Evolutionary conservation across 2,888 invertebrate species (phyloP).

Genomic region (Conistra vaccinii): DNA sequence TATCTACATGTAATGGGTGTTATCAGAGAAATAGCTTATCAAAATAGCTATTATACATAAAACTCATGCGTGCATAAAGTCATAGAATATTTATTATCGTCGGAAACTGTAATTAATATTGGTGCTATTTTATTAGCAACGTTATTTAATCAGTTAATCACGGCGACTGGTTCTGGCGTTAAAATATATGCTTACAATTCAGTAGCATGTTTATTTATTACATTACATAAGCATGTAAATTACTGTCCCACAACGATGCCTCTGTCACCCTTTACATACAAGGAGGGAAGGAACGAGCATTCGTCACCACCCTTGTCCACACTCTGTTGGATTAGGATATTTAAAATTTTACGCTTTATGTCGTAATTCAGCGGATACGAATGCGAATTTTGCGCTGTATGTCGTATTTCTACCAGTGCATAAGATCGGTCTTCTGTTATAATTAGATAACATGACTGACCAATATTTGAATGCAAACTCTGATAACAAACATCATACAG

Average conservation of each 20-base stretch:
- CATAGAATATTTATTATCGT: not conserved
- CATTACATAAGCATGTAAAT: not conserved
- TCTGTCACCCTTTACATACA: not conserved
- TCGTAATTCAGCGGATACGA: too few relatives aligned
- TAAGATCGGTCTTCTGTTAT: not conserved
- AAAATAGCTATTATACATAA: conserved; percentile 28
- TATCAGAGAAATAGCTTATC: conserved; percentile 46
- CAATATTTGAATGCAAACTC: conserved; percentile 20
- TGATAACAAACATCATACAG: conserved; percentile 4
- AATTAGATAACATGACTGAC: not conserved
- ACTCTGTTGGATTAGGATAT: too few relatives aligned
- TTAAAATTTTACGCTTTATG: too few relatives aligned
- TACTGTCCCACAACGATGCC: not conserved
- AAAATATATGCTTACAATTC: conserved; percentile 7
- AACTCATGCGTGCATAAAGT: not conserved
- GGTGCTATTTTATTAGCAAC: not conserved
- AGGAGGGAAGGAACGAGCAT: not conserved
- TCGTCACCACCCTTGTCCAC: not conserved
- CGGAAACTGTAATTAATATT: conserved; percentile 9
- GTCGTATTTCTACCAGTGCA: not conserved
- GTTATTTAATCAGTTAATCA: not conserved
- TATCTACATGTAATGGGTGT: conserved; percentile 7
- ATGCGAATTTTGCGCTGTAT: too few relatives aligned
- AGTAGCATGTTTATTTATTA: conserved; percentile 7
- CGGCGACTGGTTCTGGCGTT: not conserved